Percentiles rank a stretch among this genome's conserved stretches.
Evolutionary conservation across 2,797 vertebrate genomes (phyloP).

Genomic region (Chromis chromis): DNA sequence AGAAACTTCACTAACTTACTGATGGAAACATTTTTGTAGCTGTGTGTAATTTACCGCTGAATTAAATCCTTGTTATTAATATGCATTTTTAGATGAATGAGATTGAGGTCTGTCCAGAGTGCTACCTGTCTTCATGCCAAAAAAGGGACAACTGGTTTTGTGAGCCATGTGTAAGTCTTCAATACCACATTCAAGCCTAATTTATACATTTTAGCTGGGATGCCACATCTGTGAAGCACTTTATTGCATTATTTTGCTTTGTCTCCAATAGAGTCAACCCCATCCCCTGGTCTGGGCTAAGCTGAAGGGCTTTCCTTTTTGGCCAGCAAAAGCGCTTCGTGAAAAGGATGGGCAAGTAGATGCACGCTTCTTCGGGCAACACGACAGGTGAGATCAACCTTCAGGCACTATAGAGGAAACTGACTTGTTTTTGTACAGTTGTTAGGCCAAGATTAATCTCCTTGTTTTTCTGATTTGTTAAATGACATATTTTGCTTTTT

Average conservation of each 20-base stretch:
- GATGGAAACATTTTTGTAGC: neutral
- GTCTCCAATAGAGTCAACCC: constrained; percentile 90
- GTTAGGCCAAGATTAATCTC: neutral
- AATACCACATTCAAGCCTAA: neutral
- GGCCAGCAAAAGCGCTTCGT: constrained; percentile 98
- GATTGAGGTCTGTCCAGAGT: constrained; percentile 99
- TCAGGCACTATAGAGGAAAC: neutral
- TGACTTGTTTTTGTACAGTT: neutral
- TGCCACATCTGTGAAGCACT: constrained; percentile 4
- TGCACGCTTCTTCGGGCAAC: constrained; percentile 98
- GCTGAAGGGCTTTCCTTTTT: constrained; percentile 98
- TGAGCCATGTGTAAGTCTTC: constrained; percentile 95
- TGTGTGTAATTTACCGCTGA: neutral
- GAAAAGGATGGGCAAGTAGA: constrained; percentile 98
- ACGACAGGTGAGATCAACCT: constrained; percentile 89
- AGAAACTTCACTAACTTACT: constrained; percentile 23
- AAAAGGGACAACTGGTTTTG: constrained; percentile 99
- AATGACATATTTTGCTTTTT: neutral
- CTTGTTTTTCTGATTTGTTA: neutral
- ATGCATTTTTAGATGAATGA: constrained; percentile 94
- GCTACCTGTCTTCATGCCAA: constrained; percentile 98
- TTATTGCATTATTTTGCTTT: constrained; percentile 33
- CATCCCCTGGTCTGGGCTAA: constrained; percentile 98
- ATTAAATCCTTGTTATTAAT: constrained; percentile 18
- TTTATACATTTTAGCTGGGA: neutral